Evolutionary conservation across 35 echinoderm and acorn worm species (phyloP).

Genomic region (Patiria miniata): DNA sequence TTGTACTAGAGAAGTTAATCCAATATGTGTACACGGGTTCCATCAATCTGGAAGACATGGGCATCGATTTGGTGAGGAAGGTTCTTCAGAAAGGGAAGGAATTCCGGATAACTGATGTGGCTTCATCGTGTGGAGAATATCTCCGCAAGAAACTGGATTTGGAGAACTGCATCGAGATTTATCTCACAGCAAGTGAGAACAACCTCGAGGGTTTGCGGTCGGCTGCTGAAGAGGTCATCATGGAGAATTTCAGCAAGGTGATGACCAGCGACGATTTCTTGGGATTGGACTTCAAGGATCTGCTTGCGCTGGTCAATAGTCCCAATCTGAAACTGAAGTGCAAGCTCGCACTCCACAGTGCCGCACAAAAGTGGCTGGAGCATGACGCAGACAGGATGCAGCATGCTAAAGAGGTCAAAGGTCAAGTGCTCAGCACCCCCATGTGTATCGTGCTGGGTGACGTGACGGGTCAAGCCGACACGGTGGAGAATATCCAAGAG

Average conservation of each 20-base stretch:
- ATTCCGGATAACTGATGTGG: neutral
- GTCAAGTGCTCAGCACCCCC: constrained; percentile 9
- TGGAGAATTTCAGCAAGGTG: constrained; percentile 14
- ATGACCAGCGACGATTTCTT: constrained; percentile 2
- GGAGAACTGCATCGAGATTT: constrained; percentile 21
- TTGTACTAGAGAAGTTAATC: constrained; percentile 26
- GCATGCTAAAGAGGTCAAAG: neutral
- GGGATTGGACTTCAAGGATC: neutral
- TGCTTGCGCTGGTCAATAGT: constrained; percentile 10
- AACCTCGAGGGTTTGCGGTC: neutral
- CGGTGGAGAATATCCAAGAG: neutral
- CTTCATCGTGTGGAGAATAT: constrained; percentile 17
- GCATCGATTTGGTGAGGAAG: constrained; percentile 32
- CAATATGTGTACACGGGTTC: constrained; percentile 66
- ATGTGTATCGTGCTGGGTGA: constrained; percentile 24
- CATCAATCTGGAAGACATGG: constrained; percentile 17
- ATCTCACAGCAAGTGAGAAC: neutral
- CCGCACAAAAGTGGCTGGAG: constrained; percentile 23
- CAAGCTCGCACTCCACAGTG: neutral
- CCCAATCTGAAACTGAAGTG: neutral
- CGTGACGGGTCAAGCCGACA: neutral
- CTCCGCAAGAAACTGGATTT: constrained; percentile 7
- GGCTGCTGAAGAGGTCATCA: constrained; percentile 24
- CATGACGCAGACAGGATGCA: neutral
- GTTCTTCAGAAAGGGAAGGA: constrained; percentile 20